phyloP scores from a whole-genome alignment of 2,888 invertebrate genomes.

The Fissipunctia ypsillon region DNA sequence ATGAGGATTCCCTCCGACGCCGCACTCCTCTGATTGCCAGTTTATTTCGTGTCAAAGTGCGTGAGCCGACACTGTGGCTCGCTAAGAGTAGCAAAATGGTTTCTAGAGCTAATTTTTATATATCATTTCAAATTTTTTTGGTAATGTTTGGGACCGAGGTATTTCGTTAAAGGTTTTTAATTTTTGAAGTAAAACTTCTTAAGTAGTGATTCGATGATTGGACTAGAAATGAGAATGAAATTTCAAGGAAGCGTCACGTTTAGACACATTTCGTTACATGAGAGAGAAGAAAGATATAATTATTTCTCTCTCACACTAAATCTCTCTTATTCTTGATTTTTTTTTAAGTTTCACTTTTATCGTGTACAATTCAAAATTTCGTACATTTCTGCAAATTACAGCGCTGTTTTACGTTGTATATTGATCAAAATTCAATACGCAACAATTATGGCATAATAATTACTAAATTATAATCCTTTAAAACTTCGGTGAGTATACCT shows the following conservation, averaged over 20 bases:
- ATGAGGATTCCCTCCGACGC: conserved; percentile 87
- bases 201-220: too few relatives aligned
- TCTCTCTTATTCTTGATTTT: too few relatives aligned
- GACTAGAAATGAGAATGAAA: too few relatives aligned
- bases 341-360: too few relatives aligned
- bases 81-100: conserved; percentile 50
- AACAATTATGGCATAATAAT: too few relatives aligned
- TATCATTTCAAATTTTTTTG: conserved; percentile 28
- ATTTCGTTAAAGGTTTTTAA: not conserved
- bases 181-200: not conserved
- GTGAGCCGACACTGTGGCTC: conserved; percentile 71
- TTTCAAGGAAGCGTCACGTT: too few relatives aligned
- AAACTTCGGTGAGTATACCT: not conserved
- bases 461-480: not conserved
- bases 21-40: conserved; percentile 88
- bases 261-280: too few relatives aligned
- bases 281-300: too few relatives aligned
- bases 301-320: too few relatives aligned
- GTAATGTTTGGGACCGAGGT: not conserved
- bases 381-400: not conserved
- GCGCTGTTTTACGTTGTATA: not conserved
- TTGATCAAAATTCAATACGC: not conserved
- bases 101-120: conserved; percentile 47
- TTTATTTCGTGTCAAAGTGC: conserved; percentile 88
- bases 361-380: not conserved